A percentile compares a stretch with the other conserved stretches of the same genome.
Evolutionary conservation across 1,140 invertebrate species (phyloP).

Genomic region (Laodelphax striatellus): DNA sequence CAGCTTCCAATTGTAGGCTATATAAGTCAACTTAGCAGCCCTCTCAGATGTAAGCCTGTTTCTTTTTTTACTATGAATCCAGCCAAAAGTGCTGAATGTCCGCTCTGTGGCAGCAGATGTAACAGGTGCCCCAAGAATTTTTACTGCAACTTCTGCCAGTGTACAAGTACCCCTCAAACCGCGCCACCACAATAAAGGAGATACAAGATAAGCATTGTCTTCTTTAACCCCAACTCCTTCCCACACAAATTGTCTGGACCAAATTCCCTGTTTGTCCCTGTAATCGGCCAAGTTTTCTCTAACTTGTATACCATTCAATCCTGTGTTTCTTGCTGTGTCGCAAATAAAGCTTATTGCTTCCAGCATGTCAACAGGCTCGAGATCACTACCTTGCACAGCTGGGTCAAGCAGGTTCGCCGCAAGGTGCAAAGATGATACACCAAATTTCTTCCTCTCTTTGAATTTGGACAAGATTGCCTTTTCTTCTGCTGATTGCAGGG

Average conservation of each 20-base stretch:
- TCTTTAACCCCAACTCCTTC: slow-evolving; percentile 1
- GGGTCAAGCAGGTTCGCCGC: slow-evolving; percentile 3
- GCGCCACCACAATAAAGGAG: slow-evolving; percentile 8
- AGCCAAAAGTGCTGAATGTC: slow-evolving; percentile 5
- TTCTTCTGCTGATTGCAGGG: not conserved
- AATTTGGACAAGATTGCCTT: not conserved
- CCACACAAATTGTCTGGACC: not conserved
- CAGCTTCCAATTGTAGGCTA: slow-evolving; percentile 5
- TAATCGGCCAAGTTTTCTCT: slow-evolving; percentile 9
- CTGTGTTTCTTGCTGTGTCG: not conserved
- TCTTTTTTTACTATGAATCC: slow-evolving; percentile 8
- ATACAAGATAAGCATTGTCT: not conserved
- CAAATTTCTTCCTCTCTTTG: not conserved
- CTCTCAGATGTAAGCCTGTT: slow-evolving; percentile 4
- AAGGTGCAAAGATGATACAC: not conserved
- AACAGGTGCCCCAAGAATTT: not conserved
- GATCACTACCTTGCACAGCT: not conserved
- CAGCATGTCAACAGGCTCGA: not conserved
- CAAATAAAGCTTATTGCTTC: slow-evolving; percentile 5
- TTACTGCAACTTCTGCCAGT: slow-evolving; percentile 2
- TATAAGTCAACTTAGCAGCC: not conserved
- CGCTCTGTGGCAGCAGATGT: slow-evolving; percentile 6
- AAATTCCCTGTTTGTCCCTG: slow-evolving; percentile 11
- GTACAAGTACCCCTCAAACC: slow-evolving; percentile 6
- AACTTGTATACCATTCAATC: not conserved